A percentile compares a stretch with the other conserved stretches of the same genome.
Evolutionary conservation across 1,140 invertebrate genomes (phyloP).

Genomic region (Drosophila sturtevanti): DNA sequence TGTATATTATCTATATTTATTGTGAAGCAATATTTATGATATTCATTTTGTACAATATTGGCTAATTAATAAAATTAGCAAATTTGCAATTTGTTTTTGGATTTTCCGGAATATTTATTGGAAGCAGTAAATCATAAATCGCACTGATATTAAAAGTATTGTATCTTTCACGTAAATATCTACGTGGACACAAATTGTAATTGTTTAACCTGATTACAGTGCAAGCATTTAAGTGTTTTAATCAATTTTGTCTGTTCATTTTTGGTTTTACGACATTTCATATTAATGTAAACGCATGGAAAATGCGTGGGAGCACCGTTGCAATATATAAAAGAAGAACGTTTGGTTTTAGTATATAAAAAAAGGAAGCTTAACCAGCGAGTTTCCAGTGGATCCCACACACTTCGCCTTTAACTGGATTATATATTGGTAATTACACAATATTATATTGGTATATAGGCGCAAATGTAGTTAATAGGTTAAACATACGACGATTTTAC

Average conservation of each 20-base stretch:
- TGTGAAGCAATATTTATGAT: not conserved
- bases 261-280: not conserved
- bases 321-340: slow-evolving; percentile 3
- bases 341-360: not conserved
- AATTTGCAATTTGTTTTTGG: not conserved
- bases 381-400: not conserved
- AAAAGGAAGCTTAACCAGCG: slow-evolving; percentile 2
- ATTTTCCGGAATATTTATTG: not conserved
- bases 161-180: not conserved
- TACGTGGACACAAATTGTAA: not conserved
- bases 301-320: slow-evolving; percentile 1
- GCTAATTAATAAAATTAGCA: not conserved
- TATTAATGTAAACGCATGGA: not conserved
- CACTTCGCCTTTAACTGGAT: not conserved
- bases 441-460: slow-evolving; percentile 12
- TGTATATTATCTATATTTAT: not conserved
- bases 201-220: not conserved
- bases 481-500: slow-evolving; percentile 22
- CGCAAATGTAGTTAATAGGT: slow-evolving; percentile 53
- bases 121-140: not conserved
- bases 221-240: not conserved
- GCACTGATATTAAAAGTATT: not conserved
- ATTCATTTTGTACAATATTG: not conserved
- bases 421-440: not conserved
- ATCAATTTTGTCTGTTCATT: not conserved